Conservation (phyloP, 2,797 vertebrate species). For the Notamacropus eugenii region DNA sequence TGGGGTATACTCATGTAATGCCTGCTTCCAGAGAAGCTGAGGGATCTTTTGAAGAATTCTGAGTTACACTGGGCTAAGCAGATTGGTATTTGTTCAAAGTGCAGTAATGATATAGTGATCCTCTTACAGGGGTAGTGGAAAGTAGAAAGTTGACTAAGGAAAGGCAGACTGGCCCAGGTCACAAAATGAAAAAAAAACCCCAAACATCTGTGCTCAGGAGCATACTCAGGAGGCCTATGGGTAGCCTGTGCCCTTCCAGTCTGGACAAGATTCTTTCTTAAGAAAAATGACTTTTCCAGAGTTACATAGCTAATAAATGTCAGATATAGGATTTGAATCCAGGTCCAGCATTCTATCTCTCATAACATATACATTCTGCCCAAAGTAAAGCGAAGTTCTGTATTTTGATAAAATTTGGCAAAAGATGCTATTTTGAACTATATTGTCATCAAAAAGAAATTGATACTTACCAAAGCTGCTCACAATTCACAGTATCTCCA, state of each 20-base stretch:
- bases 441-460: background rate
- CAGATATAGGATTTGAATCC: background rate
- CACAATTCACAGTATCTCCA: background rate
- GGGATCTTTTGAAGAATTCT: background rate
- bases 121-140: background rate
- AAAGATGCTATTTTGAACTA: background rate
- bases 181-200: background rate
- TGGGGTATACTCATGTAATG: background rate
- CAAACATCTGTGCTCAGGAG: background rate
- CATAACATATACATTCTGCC: background rate
- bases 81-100: background rate
- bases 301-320: background rate
- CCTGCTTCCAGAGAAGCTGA: background rate
- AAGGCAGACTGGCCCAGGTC: background rate
- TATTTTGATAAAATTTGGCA: background rate
- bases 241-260: background rate
- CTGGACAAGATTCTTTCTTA: background rate
- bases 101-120: background rate
- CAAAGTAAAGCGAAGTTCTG: background rate
- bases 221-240: background rate
- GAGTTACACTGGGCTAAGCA: background rate
- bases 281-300: background rate
- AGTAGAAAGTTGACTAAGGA: background rate
- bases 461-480: background rate
- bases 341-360: background rate